Evolutionary conservation across 2,113 vertebrate genomes (phyloP), one percentile per base, ranked within the genome.

Genomic region (Oncorhynchus masou): DNA sequence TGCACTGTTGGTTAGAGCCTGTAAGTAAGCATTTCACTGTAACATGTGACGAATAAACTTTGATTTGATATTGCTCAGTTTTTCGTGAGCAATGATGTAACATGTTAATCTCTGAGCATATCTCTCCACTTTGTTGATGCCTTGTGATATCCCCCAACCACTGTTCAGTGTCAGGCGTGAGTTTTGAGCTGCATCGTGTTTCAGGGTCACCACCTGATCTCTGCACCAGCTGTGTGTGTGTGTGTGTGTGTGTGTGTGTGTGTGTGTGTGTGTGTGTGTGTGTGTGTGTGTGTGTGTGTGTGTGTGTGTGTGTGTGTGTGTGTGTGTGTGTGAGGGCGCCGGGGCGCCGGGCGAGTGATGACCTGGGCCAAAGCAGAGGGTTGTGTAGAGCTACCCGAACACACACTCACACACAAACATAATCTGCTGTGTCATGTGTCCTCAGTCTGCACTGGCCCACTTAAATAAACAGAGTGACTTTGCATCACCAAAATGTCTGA

Each of bases 171-270:
- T 60, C 59, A 22, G 59, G 20, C 1, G 20, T 22, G 6, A 15
- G n/a, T 22, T 88, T 83, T 87, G 80, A 85, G 84, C 80, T 75
- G 74, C 62, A 86, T 85, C 76, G 27, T 83, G 79, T 85, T 90
- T 87, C 79, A 82, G 81, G 84, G 83, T 83, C 74, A 64, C 72
- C 74, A 84, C 83, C 77, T 70, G 78, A 84, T 88, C 76, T 76
- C 79, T 81, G 77, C 85, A 71, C 81, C 81, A 78, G 79, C 82
- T 84, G 83, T 88, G 19, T 66, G 29, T 49, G 48, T 49, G 9
- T 79, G 82, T 31, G 4, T 5, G 29, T 29, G 31, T 31, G 31
- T 5, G 27, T 29, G 27, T 29, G 27, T 4, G 27, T 4, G 27
- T 29, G 27, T 4, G 27, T 4, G 27, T 29, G 27, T 4, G 31